Percentiles rank a stretch among this genome's conserved stretches.
Conservation (phyloP, 2,797 vertebrate genomes). For the Nyctibius grandis region DNA sequence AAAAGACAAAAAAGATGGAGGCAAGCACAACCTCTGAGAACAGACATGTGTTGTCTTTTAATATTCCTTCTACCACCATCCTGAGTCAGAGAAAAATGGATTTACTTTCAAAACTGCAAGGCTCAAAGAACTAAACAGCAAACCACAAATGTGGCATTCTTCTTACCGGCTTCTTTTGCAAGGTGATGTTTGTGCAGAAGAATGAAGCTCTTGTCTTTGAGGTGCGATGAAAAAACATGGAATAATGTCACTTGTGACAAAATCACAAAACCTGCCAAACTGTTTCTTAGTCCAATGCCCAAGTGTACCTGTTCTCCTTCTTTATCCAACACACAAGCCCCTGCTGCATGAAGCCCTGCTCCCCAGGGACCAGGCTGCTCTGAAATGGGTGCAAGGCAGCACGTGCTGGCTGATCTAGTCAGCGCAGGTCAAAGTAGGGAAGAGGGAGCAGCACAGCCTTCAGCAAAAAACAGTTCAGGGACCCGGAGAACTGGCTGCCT, state of each 20-base stretch:
- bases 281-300: background rate
- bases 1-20: background rate
- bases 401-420: background rate
- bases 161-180: background rate
- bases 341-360: background rate
- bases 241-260: background rate
- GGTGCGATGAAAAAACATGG: background rate
- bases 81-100: background rate
- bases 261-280: background rate
- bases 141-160: background rate
- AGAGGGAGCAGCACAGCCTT: background rate
- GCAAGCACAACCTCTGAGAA: background rate
- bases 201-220: background rate
- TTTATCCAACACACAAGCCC: background rate
- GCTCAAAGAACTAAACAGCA: background rate
- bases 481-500: background rate
- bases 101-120: background rate
- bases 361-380: background rate
- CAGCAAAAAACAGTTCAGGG: background rate
- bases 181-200: background rate
- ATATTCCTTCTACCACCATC: background rate
- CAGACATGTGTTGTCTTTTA: background rate
- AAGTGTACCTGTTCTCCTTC: background rate
- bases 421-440: conserved; percentile 19
- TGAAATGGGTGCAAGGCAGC: background rate